Evolutionary conservation across 1,140 invertebrate species (phyloP).

Genomic region (Aricia agestis): DNA sequence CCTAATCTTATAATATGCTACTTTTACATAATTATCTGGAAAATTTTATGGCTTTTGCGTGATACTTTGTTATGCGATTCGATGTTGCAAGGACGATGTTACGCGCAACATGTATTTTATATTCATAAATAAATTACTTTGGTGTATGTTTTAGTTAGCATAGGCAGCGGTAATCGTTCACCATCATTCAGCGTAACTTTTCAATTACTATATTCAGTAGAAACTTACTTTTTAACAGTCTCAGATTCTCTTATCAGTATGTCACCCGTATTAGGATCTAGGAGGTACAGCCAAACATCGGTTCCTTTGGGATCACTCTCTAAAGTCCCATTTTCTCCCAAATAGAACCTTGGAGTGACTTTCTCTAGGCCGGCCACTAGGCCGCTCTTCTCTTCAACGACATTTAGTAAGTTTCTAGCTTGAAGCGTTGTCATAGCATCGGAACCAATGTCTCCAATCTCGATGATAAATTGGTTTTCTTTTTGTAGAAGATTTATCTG

Average conservation of each 20-base stretch:
- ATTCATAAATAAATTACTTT: too few relatives aligned
- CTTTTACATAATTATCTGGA: too few relatives aligned
- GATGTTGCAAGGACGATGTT: too few relatives aligned
- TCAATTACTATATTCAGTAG: background rate
- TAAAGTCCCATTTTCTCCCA: conserved; percentile 84
- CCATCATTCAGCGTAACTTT: too few relatives aligned
- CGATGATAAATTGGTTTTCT: conserved; percentile 86
- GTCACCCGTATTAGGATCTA: conserved; percentile 86
- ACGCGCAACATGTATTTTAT: too few relatives aligned
- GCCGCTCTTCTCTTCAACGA: conserved; percentile 84
- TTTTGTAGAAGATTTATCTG: conserved; percentile 71
- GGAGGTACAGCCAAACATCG: conserved; percentile 90
- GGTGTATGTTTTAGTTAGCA: too few relatives aligned
- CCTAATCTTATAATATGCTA: too few relatives aligned
- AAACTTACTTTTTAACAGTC: conserved; percentile 81
- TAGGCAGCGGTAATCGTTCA: too few relatives aligned
- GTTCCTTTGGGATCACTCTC: conserved; percentile 85
- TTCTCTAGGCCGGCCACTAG: conserved; percentile 87
- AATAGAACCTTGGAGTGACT: conserved; percentile 81
- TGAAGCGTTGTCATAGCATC: conserved; percentile 80
- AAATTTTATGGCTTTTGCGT: too few relatives aligned
- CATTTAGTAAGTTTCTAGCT: conserved; percentile 79
- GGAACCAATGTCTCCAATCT: conserved; percentile 84
- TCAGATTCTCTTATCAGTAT: conserved; percentile 85
- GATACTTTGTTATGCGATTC: too few relatives aligned